Base-by-base conservation (phyloP, 2,113 vertebrate genomes). In the Progne subis region DNA sequence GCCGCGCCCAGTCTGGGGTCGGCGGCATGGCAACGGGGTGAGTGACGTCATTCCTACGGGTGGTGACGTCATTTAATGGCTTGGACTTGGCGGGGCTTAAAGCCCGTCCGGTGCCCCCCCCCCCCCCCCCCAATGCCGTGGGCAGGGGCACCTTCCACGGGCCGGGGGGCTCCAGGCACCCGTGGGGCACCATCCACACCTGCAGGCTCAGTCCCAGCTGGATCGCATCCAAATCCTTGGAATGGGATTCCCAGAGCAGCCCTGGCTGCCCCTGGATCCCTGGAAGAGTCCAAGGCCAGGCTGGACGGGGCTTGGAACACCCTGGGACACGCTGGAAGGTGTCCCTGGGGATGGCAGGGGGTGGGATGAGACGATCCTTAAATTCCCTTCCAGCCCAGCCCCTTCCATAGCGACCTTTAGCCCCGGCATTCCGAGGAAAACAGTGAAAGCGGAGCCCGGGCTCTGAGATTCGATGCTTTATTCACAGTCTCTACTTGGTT, bases 371-470 rank as follows among this genome's bases (percentile, higher is more conserved):
- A 3, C 0, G 20, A 21, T 14, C 63, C 18, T 4, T 26, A 3
- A 28, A 32, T 8, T 12, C 46, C 46, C 39, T 32, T 16, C 47
- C 53, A 2, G 8, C 52, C 50, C 60, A 11, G 16, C 21, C 12
- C 50, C 0, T 11, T 11, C 63, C 72, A 2, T 0, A 18, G 0
- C 29, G 1, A 5, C 1, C 11, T 29, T 29, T 5, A 31, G 7
- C 14, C 37, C 5, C 7, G 4, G 4, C 14, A 12, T n/a, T 11
- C 11, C 8, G 0, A 24, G 55, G 13, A 14, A 3, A 57, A 1
- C 18, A 5, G 8, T 1, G 16, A 23, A 9, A 20, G 9, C 2
- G 0, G 19, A 67, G 41, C 52, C 21, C 41, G 1, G 0, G 0
- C 18, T 14, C 5, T 1, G 26, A 31, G 8, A 12, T 39, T 29